Evolutionary conservation across 2,113 vertebrate species (phyloP).

Genomic region (Passer montanus): DNA sequence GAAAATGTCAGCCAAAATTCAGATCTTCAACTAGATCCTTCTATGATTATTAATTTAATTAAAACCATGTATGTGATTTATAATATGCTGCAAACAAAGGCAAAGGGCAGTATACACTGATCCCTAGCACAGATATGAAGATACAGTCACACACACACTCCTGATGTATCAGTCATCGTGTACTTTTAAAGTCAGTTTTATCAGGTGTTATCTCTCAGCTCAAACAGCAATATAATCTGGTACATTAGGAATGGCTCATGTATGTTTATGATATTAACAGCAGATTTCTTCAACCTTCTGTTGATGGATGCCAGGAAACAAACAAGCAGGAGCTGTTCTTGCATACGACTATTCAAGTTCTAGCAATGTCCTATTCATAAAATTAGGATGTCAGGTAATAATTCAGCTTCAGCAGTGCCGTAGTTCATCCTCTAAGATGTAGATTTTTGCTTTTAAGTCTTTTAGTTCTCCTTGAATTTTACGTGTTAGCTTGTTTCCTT

Average conservation of each 20-base stretch:
- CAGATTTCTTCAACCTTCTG: not conserved
- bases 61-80: not conserved
- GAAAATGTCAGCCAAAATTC: not conserved
- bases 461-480: constrained; percentile 89
- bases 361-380: not conserved
- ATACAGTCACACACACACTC: not conserved
- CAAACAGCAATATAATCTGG: not conserved
- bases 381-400: not conserved
- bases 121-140: not conserved
- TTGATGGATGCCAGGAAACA: not conserved
- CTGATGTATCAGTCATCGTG: not conserved
- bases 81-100: not conserved
- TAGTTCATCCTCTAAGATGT: constrained; percentile 87
- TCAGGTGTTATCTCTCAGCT: not conserved
- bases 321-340: not conserved
- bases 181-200: not conserved
- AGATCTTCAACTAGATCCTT: not conserved
- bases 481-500: constrained; percentile 83
- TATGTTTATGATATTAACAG: not conserved
- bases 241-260: not conserved
- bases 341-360: not conserved
- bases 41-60: not conserved
- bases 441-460: constrained; percentile 90
- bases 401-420: constrained; percentile 76
- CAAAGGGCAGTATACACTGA: not conserved